Evolutionary conservation across 1,140 invertebrate species (phyloP).

Genomic region (Babylonia areolata): DNA sequence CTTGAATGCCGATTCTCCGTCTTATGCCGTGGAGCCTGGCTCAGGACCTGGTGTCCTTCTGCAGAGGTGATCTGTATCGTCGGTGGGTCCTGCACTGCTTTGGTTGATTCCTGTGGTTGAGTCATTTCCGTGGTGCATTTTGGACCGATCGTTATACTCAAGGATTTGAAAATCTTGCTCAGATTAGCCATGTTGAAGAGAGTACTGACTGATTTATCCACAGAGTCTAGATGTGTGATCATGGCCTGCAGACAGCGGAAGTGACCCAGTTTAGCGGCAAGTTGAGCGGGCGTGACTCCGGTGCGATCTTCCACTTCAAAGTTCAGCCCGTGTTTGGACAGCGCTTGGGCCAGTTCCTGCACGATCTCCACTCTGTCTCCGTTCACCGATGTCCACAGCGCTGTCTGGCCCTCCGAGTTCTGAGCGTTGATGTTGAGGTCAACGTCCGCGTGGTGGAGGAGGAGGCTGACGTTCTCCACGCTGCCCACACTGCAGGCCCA

Average conservation of each 20-base stretch:
- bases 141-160: background rate
- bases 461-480: background rate
- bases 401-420: background rate
- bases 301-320: background rate
- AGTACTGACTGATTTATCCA: background rate
- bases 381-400: background rate
- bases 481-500: background rate
- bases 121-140: background rate
- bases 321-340: background rate
- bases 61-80: background rate
- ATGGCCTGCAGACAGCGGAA: slow-evolving; percentile 1
- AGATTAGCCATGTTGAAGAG: background rate
- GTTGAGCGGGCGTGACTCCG: slow-evolving; percentile 11
- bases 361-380: background rate
- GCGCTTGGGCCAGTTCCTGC: background rate
- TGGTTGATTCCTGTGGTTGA: background rate
- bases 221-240: background rate
- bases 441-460: background rate
- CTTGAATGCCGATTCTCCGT: background rate
- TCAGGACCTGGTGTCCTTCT: background rate
- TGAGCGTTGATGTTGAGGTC: slow-evolving; percentile 10
- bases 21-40: background rate
- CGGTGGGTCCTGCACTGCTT: background rate
- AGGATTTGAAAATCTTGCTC: background rate
- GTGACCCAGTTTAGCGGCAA: background rate